Evolutionary conservation across 2,113 vertebrate genomes (phyloP), one percentile per base, ranked within the genome.

Genomic region (Calidris pugnax): DNA sequence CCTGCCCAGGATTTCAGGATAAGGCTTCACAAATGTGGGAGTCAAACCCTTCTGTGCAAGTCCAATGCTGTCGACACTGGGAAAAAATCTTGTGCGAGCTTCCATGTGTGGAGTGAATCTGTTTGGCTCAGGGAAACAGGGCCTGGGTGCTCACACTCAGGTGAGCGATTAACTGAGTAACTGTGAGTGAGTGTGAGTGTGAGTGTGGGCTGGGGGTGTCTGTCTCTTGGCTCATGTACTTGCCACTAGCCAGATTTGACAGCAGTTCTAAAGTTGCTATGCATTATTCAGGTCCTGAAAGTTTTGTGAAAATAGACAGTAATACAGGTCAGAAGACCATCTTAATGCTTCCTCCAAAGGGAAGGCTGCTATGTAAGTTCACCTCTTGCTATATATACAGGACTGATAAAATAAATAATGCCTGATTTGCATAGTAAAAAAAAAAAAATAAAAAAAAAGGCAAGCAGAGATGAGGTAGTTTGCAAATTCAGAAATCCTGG

Each of bases 111-210:
- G 24, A 63, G 21, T 26, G 20, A 81, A 59, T 41, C 57, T 18
- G 2, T 74, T 13, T 63, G 74, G 47, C 62, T 14, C 7, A 6
- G 30, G 43, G 57, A 72, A 87, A 59, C 0, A 0, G 0, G 37
- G 7, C 51, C 78, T 21, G 20, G 26, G 37, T 47, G 50, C 24
- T 74, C 37, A 39, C 35, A n/a, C 20, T 10, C 12, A 4, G 64
- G 66, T 45, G 74, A 39, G 32, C 18, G 37, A 60, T 9, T 21
- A 64, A 35, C 7, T 22, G 41, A 69, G 33, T 37, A 24, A 24
- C 14, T 64, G 39, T 27, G 72, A 82, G 22, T 8, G 16, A 60
- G 32, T 12, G 30, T 19, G 47, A 35, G 45, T 14, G 27, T 17
- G 23, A 66, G 33, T 8, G 23, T 39, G 41, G n/a, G 45, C 50